Percentiles rank a stretch among this genome's conserved stretches.
phyloP scores from a whole-genome alignment of 2,888 invertebrate genomes.

The Latheticus oryzae region DNA sequence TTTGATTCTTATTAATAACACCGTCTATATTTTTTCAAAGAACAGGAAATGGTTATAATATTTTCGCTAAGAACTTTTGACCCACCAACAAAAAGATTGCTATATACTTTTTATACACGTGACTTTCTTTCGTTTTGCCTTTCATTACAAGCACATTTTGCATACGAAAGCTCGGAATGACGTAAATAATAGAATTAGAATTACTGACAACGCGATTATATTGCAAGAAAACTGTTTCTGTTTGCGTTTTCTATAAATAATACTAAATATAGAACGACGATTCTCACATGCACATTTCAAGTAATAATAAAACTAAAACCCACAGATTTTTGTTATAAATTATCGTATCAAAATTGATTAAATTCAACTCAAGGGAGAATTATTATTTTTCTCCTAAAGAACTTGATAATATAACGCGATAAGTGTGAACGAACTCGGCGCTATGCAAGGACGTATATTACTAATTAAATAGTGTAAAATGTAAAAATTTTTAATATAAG shows the following conservation, averaged over 20 bases:
- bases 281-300: slow-evolving; percentile 9
- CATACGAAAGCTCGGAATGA: slow-evolving; percentile 19
- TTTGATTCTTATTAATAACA: too few species aligned
- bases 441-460: slow-evolving; percentile 38
- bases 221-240: slow-evolving; percentile 28
- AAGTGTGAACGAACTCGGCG: slow-evolving; percentile 36
- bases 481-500: slow-evolving; percentile 28
- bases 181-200: slow-evolving; percentile 31
- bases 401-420: slow-evolving; percentile 22
- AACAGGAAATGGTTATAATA: neutral
- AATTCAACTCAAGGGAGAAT: slow-evolving; percentile 16
- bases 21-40: too few species aligned
- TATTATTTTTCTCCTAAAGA: slow-evolving; percentile 26
- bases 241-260: slow-evolving; percentile 32
- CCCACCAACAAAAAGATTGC: too few species aligned
- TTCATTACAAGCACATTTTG: slow-evolving; percentile 13
- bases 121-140: slow-evolving; percentile 11
- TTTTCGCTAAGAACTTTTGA: slow-evolving; percentile 3
- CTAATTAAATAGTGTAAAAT: slow-evolving; percentile 32
- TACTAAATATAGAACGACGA: slow-evolving; percentile 26
- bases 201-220: slow-evolving; percentile 15
- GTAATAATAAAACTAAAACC: slow-evolving; percentile 3
- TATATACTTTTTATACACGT: too few species aligned
- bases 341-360: slow-evolving; percentile 17
- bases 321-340: slow-evolving; percentile 26